Conservation (phyloP, 2,113 vertebrate species). For the Miniopterus natalensis region DNA sequence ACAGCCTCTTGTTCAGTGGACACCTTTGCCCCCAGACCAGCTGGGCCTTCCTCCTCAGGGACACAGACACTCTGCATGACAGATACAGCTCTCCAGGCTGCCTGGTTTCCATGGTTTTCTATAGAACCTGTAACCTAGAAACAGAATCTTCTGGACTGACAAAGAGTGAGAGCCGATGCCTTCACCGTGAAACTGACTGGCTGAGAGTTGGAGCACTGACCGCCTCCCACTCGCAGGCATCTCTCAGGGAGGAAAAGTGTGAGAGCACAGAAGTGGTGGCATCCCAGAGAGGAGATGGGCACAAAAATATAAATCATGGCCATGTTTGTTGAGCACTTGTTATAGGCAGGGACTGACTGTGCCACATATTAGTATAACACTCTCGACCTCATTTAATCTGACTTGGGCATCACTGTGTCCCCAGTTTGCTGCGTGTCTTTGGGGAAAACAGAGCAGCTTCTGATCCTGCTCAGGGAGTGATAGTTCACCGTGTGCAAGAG, state of each 20-base stretch:
- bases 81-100: not conserved
- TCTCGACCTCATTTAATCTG: not conserved
- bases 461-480: not conserved
- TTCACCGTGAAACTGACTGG: not conserved
- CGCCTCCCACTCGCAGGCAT: not conserved
- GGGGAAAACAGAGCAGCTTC: not conserved
- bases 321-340: not conserved
- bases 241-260: not conserved
- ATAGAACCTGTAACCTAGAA: not conserved
- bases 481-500: not conserved
- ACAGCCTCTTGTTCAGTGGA: not conserved
- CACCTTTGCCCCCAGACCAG: not conserved
- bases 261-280: not conserved
- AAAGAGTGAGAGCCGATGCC: not conserved
- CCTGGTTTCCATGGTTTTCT: not conserved
- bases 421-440: not conserved
- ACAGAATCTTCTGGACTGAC: conserved; percentile 1
- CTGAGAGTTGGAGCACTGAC: not conserved
- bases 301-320: not conserved
- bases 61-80: not conserved
- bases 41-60: not conserved
- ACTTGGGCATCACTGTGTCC: not conserved
- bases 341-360: not conserved
- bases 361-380: not conserved
- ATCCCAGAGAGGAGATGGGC: not conserved